These are phyloP conservation scores for Stratiomys singularior DNA, from an alignment of 2,888 invertebrate species.

Conservation along the genomic window DNA sequence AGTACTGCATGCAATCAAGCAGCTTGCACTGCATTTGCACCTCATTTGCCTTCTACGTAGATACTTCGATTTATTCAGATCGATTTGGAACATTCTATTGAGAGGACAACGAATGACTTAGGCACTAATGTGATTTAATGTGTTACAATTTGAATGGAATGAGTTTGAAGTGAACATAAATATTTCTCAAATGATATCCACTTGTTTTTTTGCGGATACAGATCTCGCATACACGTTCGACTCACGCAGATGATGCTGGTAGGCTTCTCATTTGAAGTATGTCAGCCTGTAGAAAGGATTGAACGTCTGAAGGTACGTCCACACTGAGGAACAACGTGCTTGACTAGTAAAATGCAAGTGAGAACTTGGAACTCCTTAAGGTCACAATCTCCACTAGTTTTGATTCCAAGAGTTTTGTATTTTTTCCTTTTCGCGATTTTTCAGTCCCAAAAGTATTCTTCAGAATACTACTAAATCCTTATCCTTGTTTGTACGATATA, in stretches of 20 bases:
- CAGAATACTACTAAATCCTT: too few species aligned
- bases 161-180: neutral
- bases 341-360: too few species aligned
- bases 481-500: too few species aligned
- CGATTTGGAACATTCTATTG: conserved; percentile 22
- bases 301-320: too few species aligned
- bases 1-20: neutral
- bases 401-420: too few species aligned
- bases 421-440: too few species aligned
- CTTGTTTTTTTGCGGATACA: conserved; percentile 23
- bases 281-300: too few species aligned
- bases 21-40: neutral
- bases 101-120: conserved; percentile 7
- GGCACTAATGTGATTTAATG: conserved; percentile 35
- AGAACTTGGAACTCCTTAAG: too few species aligned
- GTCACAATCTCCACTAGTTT: too few species aligned
- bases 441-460: too few species aligned
- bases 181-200: conserved; percentile 20
- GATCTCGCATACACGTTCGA: neutral
- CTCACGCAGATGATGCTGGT: conserved; percentile 11
- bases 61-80: conserved; percentile 19
- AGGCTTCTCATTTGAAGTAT: neutral
- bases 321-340: too few species aligned
- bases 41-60: neutral
- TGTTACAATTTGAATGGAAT: conserved; percentile 12